Conservation (phyloP, 2,113 vertebrate species). For the Cavia porcellus region DNA sequence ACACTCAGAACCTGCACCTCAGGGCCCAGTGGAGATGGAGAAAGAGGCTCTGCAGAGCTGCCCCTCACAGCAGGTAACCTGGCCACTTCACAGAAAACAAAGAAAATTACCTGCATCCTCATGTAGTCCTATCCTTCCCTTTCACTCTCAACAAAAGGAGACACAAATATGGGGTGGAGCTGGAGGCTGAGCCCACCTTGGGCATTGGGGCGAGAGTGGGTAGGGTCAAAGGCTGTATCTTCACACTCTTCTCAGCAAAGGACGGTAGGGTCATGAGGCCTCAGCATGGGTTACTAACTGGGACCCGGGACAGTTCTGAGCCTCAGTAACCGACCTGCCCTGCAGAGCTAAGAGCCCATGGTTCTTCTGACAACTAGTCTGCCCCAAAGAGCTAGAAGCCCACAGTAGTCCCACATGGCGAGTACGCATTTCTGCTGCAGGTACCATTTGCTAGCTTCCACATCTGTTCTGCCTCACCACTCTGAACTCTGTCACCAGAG, state of each 20-base stretch:
- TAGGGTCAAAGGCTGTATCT: neutral
- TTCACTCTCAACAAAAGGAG: neutral
- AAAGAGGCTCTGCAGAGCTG: neutral
- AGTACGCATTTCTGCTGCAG: neutral
- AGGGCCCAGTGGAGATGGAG: rapidly evolving
- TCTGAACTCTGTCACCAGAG: neutral
- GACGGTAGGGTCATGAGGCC: neutral
- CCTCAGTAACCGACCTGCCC: neutral
- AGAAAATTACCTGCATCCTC: neutral
- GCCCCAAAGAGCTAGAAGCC: neutral
- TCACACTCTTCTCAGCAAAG: neutral
- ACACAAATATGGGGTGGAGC: neutral
- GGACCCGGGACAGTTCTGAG: neutral
- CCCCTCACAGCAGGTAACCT: neutral
- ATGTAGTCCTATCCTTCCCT: no score
- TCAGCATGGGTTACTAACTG: rapidly evolving
- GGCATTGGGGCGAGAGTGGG: neutral
- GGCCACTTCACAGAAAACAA: rapidly evolving
- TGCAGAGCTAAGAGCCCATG: no score
- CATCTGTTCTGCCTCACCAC: neutral
- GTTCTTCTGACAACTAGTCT: neutral
- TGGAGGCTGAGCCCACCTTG: rapidly evolving
- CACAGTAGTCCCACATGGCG: neutral
- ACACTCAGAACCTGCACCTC: neutral
- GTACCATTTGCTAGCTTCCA: neutral